phyloP scores from a whole-genome alignment of 2,888 invertebrate genomes.

The Ophion slaviceki region DNA sequence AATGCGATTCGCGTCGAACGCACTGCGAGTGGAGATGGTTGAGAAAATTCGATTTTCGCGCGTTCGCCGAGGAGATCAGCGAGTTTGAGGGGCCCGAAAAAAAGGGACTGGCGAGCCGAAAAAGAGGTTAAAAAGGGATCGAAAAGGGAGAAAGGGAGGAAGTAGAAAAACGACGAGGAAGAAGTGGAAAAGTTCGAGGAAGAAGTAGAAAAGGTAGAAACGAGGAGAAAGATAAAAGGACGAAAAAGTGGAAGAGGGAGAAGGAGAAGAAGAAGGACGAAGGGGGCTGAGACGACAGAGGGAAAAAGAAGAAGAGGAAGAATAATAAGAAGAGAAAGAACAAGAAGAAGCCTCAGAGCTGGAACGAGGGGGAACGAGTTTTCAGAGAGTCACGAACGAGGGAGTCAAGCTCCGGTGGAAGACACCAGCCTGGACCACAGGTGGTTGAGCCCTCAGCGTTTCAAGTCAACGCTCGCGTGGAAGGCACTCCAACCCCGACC shows the following conservation, averaged over 20 bases:
- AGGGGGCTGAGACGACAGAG: conserved; percentile 41
- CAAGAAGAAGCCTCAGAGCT: conserved; percentile 56
- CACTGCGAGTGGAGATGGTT: not conserved
- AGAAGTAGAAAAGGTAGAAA: conserved; percentile 38
- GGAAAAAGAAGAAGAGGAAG: conserved; percentile 39
- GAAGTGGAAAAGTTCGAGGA: conserved; percentile 44
- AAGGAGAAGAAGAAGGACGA: conserved; percentile 31
- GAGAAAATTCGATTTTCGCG: conserved; percentile 23
- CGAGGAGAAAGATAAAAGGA: conserved; percentile 48
- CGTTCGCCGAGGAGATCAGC: not conserved
- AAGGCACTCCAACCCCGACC: conserved; percentile 61
- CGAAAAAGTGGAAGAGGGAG: conserved; percentile 57
- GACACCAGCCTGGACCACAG: conserved; percentile 69
- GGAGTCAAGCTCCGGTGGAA: conserved; percentile 62
- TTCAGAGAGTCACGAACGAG: conserved; percentile 62
- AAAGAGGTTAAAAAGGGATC: not conserved
- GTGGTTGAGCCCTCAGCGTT: conserved; percentile 73
- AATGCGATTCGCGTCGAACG: conserved; percentile 18
- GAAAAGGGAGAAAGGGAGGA: not conserved
- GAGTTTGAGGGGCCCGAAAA: not conserved
- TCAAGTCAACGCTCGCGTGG: conserved; percentile 66
- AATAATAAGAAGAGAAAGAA: conserved; percentile 54
- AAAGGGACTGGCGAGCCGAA: not conserved
- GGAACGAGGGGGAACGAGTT: conserved; percentile 62
- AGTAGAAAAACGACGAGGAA: not conserved